These are phyloP conservation scores for Allenopithecus nigroviridis DNA, from an alignment of 2,797 vertebrate species.

Conservation along the genomic window DNA sequence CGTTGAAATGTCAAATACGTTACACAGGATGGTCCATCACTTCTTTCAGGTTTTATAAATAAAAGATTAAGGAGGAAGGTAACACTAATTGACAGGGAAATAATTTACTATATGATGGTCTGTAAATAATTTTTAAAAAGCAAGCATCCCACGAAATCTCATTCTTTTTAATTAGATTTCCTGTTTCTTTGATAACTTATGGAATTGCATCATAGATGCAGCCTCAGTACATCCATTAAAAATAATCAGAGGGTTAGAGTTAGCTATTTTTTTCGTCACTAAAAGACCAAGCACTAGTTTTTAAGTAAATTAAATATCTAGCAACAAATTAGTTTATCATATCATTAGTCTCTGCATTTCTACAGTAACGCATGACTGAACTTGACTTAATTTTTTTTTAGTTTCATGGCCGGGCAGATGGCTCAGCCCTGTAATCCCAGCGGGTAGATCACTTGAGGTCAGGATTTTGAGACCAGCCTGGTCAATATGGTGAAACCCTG, in stretches of 20 bases:
- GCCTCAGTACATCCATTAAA: neutral
- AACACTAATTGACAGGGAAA: neutral
- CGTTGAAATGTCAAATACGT: neutral
- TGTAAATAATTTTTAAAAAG: conserved; percentile 23
- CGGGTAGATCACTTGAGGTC: no score
- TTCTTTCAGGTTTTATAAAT: neutral
- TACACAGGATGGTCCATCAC: neutral
- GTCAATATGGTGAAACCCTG: no score
- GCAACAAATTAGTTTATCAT: neutral
- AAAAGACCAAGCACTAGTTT: neutral
- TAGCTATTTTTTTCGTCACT: neutral
- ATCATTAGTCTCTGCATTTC: neutral
- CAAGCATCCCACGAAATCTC: neutral
- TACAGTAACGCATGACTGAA: neutral
- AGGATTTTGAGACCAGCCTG: no score
- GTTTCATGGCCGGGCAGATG: neutral
- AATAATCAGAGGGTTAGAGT: conserved; percentile 22
- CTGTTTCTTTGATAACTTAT: neutral
- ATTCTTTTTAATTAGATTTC: conserved; percentile 21
- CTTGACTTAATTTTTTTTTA: neutral
- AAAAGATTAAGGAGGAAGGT: neutral
- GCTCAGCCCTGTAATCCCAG: no score
- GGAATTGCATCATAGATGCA: neutral
- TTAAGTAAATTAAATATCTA: neutral
- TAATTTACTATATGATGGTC: neutral